phyloP scores from a whole-genome alignment of 2,888 invertebrate genomes.

The Megalurothrips usitatus region DNA sequence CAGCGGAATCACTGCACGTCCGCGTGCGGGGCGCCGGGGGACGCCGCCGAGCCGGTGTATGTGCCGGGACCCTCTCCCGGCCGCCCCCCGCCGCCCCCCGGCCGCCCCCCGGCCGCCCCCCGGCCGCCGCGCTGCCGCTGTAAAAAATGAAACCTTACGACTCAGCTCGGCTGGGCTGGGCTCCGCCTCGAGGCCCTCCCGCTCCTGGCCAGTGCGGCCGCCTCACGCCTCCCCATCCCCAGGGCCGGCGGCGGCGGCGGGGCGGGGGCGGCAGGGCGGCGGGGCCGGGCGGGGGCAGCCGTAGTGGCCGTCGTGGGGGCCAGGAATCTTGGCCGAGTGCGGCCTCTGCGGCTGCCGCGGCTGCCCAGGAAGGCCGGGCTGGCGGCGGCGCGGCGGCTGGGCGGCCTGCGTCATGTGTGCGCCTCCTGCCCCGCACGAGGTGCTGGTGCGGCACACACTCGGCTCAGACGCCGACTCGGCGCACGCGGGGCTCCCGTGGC shows the following conservation, averaged over 20 bases:
- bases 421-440: not conserved
- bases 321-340: too few species aligned
- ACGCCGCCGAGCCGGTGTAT: not conserved
- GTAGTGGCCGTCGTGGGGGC: not conserved
- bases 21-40: not conserved
- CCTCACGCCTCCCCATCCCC: not conserved
- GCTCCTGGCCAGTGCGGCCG: too few species aligned
- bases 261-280: not conserved
- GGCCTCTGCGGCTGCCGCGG: too few species aligned
- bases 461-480: too few species aligned
- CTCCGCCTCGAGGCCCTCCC: too few species aligned
- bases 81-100: not conserved
- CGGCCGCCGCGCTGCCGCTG: not conserved
- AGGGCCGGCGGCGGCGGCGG: not conserved
- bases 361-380: too few species aligned
- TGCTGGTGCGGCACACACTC: not conserved
- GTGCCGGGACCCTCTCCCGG: not conserved
- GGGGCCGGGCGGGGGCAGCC: not conserved
- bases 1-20: constrained; percentile 15
- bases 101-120: not conserved
- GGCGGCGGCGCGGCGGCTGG: too few species aligned
- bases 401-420: too few species aligned
- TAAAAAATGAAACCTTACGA: constrained; percentile 27
- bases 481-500: not conserved
- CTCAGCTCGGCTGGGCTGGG: not conserved